Evolutionary conservation across 2,113 vertebrate species (phyloP).

Genomic region (Potamarius usumacintae): DNA sequence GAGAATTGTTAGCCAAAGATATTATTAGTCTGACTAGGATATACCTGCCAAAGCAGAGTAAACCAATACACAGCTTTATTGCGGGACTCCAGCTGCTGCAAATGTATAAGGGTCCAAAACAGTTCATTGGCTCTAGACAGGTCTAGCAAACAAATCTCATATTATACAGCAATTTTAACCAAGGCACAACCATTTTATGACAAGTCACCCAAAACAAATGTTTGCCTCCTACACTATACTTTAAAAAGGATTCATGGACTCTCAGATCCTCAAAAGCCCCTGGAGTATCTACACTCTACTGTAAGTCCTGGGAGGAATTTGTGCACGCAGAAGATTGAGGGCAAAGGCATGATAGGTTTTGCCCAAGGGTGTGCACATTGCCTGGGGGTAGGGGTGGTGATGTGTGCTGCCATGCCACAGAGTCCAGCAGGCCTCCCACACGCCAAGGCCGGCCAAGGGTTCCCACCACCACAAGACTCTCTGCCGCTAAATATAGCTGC

Average conservation of each 20-base stretch:
- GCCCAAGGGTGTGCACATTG: constrained; percentile 41
- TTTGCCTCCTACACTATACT: neutral
- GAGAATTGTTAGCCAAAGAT: constrained; percentile 21
- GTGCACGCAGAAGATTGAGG: constrained; percentile 46
- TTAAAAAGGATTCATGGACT: neutral
- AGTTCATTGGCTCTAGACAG: constrained; percentile 3
- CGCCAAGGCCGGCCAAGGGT: constrained; percentile 61
- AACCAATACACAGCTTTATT: constrained; percentile 10
- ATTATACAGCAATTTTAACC: neutral
- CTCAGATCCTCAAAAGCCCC: neutral
- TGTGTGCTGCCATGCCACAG: constrained; percentile 38
- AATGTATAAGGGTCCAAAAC: neutral
- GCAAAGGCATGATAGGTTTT: constrained; percentile 49
- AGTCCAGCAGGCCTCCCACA: constrained; percentile 53
- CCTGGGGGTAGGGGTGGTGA: constrained; percentile 29
- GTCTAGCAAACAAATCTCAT: neutral
- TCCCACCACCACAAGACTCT: constrained; percentile 55
- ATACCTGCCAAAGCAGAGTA: constrained; percentile 19
- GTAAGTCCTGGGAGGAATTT: constrained; percentile 34
- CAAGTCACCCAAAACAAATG: neutral
- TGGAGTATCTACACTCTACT: constrained; percentile 4
- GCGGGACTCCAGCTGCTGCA: constrained; percentile 1
- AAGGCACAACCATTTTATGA: neutral
- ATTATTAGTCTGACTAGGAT: constrained; percentile 13
- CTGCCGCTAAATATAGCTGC: constrained; percentile 57